Evolutionary conservation across 2,888 invertebrate species (phyloP).

Genomic region (Leptarthrus brevirostris): DNA sequence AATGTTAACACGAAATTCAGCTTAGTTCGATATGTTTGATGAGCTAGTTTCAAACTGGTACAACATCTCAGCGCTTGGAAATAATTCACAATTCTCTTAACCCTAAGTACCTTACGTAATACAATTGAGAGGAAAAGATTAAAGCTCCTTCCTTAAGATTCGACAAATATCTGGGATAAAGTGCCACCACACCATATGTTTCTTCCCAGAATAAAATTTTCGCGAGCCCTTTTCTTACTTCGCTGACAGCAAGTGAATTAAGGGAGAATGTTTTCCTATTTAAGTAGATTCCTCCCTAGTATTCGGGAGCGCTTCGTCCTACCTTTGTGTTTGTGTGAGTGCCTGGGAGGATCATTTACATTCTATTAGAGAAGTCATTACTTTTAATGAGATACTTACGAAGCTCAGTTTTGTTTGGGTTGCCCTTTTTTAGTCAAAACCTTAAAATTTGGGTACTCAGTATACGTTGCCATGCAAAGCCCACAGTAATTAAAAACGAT

Average conservation of each 20-base stretch:
- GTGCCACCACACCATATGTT: constrained; percentile 44
- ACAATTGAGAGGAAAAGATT: constrained; percentile 40
- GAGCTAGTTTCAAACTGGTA: not conserved
- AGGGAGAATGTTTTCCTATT: constrained; percentile 17
- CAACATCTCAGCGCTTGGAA: not conserved
- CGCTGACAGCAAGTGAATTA: constrained; percentile 28
- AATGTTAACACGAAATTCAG: constrained; percentile 42
- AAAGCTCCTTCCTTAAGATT: constrained; percentile 6
- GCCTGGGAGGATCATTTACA: constrained; percentile 48
- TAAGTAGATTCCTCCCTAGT: not conserved
- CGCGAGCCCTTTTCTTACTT: constrained; percentile 31
- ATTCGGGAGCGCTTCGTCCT: not conserved
- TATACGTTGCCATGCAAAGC: not conserved
- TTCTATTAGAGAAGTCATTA: constrained; percentile 50
- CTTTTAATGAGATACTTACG: constrained; percentile 51
- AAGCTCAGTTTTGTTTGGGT: constrained; percentile 20
- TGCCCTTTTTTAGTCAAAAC: constrained; percentile 28
- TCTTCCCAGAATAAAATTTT: constrained; percentile 37
- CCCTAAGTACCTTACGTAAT: constrained; percentile 34
- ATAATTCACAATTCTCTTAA: not conserved
- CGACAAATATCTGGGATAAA: constrained; percentile 1
- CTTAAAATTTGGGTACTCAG: constrained; percentile 10
- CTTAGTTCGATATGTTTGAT: constrained; percentile 26
- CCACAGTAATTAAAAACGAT: constrained; percentile 41
- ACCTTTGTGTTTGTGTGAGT: not conserved